Percentiles rank a stretch among this genome's conserved stretches.
phyloP scores from a whole-genome alignment of 2,113 vertebrate genomes.

The Daubentonia madagascariensis region DNA sequence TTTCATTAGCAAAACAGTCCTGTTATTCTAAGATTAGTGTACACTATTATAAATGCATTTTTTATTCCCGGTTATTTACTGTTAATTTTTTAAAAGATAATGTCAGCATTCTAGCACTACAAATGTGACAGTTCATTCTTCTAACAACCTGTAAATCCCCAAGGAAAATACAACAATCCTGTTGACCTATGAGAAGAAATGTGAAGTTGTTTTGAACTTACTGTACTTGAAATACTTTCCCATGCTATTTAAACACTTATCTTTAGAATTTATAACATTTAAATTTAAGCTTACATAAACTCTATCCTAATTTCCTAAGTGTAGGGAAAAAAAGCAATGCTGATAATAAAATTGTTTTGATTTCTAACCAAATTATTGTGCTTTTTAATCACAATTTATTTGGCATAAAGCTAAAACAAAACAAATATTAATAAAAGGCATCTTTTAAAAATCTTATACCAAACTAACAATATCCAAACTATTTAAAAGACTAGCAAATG shows the following conservation, averaged over 20 bases:
- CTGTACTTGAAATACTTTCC: not conserved
- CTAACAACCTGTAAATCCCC: slow-evolving; percentile 2
- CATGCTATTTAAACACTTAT: not conserved
- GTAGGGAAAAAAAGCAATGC: not conserved
- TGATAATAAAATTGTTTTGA: slow-evolving; percentile 13
- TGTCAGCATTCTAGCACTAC: not conserved
- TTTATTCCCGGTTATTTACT: not conserved
- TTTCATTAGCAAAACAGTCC: not conserved
- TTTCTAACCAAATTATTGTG: slow-evolving; percentile 35
- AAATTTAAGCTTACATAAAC: slow-evolving; percentile 20
- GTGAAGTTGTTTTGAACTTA: not conserved
- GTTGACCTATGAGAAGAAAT: slow-evolving; percentile 3
- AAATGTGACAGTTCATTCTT: not conserved
- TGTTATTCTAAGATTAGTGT: not conserved
- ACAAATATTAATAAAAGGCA: slow-evolving; percentile 1
- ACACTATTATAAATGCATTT: not conserved
- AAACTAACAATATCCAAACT: slow-evolving; percentile 10
- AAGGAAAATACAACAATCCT: not conserved
- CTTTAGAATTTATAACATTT: slow-evolving; percentile 27
- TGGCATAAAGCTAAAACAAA: not conserved
- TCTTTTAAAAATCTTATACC: slow-evolving; percentile 16
- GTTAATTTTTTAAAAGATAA: not conserved
- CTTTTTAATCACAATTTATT: slow-evolving; percentile 36
- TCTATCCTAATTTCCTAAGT: not conserved
- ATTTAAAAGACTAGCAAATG: slow-evolving; percentile 38